Evolutionary conservation across 1,140 invertebrate species (phyloP).

Genomic region (Euwallacea fornicatus): DNA sequence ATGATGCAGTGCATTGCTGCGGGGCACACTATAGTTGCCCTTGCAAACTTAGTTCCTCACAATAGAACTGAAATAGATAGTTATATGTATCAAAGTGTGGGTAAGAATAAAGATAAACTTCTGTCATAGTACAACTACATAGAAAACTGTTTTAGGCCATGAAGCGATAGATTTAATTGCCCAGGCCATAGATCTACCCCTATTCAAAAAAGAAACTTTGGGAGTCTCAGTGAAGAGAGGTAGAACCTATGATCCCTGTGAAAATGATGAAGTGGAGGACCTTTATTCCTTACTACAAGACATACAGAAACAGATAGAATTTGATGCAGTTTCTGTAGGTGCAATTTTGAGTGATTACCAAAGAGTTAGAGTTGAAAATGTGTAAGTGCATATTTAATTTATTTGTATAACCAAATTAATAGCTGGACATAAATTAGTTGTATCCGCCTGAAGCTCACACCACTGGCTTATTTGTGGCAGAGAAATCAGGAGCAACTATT

Average conservation of each 20-base stretch:
- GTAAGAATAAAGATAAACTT: constrained; percentile 19
- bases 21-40: constrained; percentile 93
- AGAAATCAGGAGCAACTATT: constrained; percentile 91
- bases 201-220: constrained; percentile 83
- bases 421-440: constrained; percentile 64
- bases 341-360: constrained; percentile 99
- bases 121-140: neutral
- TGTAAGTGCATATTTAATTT: constrained; percentile 61
- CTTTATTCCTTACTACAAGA: constrained; percentile 81
- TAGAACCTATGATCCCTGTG: constrained; percentile 80
- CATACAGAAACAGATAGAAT: constrained; percentile 79
- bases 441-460: constrained; percentile 81
- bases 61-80: constrained; percentile 94
- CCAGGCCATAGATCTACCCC: constrained; percentile 89
- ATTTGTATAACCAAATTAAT: constrained; percentile 15
- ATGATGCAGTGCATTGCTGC: constrained; percentile 96
- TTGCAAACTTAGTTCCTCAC: constrained; percentile 92
- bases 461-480: constrained; percentile 92
- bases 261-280: constrained; percentile 99
- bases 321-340: constrained; percentile 93
- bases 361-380: constrained; percentile 95
- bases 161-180: constrained; percentile 90
- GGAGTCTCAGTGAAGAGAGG: constrained; percentile 61
- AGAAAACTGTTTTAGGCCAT: constrained; percentile 65
- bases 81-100: constrained; percentile 98